These are phyloP conservation scores for Polyploca ridens DNA, from an alignment of 2,888 invertebrate genomes.

Conservation along the genomic window DNA sequence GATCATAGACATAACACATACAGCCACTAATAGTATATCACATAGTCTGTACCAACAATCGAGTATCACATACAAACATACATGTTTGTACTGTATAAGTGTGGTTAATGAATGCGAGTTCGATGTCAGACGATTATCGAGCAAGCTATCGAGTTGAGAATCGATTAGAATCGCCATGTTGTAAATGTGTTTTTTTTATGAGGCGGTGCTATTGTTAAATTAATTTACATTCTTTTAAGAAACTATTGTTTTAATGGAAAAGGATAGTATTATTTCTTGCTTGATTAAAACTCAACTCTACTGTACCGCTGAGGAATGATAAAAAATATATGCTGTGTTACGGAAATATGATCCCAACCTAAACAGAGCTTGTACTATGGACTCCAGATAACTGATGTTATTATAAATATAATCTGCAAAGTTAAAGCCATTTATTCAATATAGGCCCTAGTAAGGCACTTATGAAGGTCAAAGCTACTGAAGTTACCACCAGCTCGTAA, in stretches of 20 bases:
- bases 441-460: too few relatives aligned
- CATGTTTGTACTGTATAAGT: conserved; percentile 6
- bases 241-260: background rate
- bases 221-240: background rate
- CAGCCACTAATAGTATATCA: background rate
- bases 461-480: too few relatives aligned
- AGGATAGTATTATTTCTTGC: background rate
- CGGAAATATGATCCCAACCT: too few relatives aligned
- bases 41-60: background rate
- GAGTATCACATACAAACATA: conserved; percentile 1
- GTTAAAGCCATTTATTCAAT: too few relatives aligned
- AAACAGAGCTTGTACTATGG: too few relatives aligned
- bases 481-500: too few relatives aligned
- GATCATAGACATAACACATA: background rate
- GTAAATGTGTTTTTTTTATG: background rate
- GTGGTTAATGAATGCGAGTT: conserved; percentile 19
- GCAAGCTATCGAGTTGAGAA: conserved; percentile 44
- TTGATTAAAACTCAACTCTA: background rate
- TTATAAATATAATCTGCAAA: too few relatives aligned
- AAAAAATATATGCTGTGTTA: too few relatives aligned
- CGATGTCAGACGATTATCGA: conserved; percentile 38
- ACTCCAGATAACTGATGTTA: too few relatives aligned
- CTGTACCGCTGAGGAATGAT: background rate
- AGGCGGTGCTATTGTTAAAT: background rate
- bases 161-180: conserved; percentile 52